Evolutionary conservation across 2,797 vertebrate genomes (phyloP).

Genomic region (Macroramphosus scolopax): DNA sequence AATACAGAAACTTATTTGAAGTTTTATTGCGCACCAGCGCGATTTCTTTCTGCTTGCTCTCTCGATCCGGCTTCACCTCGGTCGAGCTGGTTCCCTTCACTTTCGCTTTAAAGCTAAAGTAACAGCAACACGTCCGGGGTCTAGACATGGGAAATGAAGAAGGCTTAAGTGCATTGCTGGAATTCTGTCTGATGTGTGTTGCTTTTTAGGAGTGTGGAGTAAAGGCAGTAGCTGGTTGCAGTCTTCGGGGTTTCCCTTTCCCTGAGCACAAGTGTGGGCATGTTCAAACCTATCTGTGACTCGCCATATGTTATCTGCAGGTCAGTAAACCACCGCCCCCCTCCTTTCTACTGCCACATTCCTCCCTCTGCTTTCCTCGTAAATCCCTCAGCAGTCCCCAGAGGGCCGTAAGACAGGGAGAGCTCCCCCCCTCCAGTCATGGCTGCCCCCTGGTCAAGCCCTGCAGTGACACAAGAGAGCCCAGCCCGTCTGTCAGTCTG

Average conservation of each 20-base stretch:
- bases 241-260: constrained; percentile 52
- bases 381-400: constrained; percentile 52
- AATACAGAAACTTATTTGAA: no score
- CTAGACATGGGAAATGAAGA: constrained; percentile 65
- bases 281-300: constrained; percentile 78
- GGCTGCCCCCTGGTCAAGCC: constrained; percentile 50
- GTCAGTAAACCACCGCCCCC: constrained; percentile 50
- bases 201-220: constrained; percentile 50
- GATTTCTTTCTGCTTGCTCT: not conserved
- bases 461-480: constrained; percentile 53
- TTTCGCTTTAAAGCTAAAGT: constrained; percentile 39
- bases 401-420: constrained; percentile 50
- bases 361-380: constrained; percentile 55
- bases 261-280: constrained; percentile 62
- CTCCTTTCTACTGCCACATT: constrained; percentile 50
- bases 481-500: constrained; percentile 61
- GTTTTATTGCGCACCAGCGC: no score
- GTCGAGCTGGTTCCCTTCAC: constrained; percentile 2
- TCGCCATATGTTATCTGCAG: constrained; percentile 73
- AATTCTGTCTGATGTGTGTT: constrained; percentile 64
- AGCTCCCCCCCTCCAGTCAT: constrained; percentile 40
- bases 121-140: constrained; percentile 32
- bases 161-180: constrained; percentile 66
- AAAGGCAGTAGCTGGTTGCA: constrained; percentile 31
- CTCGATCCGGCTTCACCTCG: constrained; percentile 1